Percentiles rank a stretch among this genome's conserved stretches.
phyloP scores from a whole-genome alignment of 2,888 invertebrate genomes.

The Sarcophaga subvicina region DNA sequence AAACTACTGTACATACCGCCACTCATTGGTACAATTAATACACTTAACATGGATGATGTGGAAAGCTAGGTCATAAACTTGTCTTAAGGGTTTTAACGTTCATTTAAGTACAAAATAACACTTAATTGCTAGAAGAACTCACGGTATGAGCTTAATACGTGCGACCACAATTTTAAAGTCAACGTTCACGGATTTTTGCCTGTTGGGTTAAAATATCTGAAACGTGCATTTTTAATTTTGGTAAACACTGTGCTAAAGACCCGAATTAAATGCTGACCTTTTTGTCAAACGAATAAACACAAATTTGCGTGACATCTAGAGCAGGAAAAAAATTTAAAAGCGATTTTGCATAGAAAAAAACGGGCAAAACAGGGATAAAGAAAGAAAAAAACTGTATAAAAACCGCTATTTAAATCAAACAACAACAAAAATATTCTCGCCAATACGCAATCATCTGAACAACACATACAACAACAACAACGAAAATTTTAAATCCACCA shows the following conservation, averaged over 20 bases:
- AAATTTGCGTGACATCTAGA: slow-evolving; percentile 55
- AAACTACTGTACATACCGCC: too few relatives aligned
- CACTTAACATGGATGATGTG: too few relatives aligned
- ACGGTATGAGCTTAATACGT: too few relatives aligned
- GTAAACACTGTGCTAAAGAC: background rate
- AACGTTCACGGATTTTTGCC: too few relatives aligned
- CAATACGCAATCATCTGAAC: background rate
- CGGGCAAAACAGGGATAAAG: background rate
- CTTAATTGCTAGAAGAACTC: too few relatives aligned
- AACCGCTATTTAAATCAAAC: slow-evolving; percentile 42
- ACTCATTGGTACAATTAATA: too few relatives aligned
- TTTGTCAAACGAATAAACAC: slow-evolving; percentile 56
- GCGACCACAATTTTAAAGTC: too few relatives aligned
- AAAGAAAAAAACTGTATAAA: background rate
- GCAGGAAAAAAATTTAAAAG: slow-evolving; percentile 1
- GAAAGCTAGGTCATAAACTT: too few relatives aligned
- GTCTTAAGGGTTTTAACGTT: too few relatives aligned
- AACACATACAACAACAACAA: slow-evolving; percentile 10
- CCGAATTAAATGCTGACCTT: slow-evolving; percentile 49
- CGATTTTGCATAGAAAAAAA: background rate
- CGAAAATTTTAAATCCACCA: background rate
- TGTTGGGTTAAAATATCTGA: background rate
- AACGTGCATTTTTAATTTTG: background rate
- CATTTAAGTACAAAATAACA: too few relatives aligned
- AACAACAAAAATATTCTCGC: slow-evolving; percentile 1